Percentiles rank a stretch among this genome's conserved stretches.
Conservation (phyloP, 2,113 vertebrate genomes). For the Oncorhynchus masou region DNA sequence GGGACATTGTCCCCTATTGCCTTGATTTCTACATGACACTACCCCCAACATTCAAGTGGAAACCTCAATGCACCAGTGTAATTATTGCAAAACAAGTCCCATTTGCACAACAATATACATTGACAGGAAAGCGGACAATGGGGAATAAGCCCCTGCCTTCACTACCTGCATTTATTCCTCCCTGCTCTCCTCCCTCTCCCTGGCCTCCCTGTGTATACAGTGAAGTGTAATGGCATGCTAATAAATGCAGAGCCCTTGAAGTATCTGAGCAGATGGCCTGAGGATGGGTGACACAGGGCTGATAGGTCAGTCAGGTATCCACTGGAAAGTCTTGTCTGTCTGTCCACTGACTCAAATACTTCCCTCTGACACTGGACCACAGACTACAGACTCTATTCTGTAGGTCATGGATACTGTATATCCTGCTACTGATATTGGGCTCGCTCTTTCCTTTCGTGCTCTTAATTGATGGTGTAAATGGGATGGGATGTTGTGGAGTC, state of each 20-base stretch:
- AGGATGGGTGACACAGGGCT: slow-evolving; percentile 54
- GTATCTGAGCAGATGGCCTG: slow-evolving; percentile 64
- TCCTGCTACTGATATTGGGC: no score
- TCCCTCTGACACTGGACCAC: slow-evolving; percentile 18
- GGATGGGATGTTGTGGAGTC: no score
- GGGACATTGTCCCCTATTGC: no score
- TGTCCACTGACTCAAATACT: background rate
- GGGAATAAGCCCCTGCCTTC: background rate
- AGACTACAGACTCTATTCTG: no score
- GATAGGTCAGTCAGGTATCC: slow-evolving; percentile 47
- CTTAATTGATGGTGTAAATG: no score
- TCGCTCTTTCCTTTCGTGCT: no score
- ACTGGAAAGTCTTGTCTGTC: background rate
- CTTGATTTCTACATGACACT: slow-evolving; percentile 24
- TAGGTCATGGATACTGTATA: no score
- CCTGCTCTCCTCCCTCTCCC: background rate
- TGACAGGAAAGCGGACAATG: background rate
- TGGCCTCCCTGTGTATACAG: slow-evolving; percentile 3
- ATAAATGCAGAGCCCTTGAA: slow-evolving; percentile 66
- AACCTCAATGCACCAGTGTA: slow-evolving; percentile 68
- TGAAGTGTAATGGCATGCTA: slow-evolving; percentile 64
- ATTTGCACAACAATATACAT: slow-evolving; percentile 31
- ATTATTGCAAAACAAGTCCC: slow-evolving; percentile 68
- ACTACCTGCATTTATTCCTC: background rate
- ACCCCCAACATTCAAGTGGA: slow-evolving; percentile 54